Conservation (phyloP, 2,888 invertebrate genomes). For the Agonopterix alstromeriana region DNA sequence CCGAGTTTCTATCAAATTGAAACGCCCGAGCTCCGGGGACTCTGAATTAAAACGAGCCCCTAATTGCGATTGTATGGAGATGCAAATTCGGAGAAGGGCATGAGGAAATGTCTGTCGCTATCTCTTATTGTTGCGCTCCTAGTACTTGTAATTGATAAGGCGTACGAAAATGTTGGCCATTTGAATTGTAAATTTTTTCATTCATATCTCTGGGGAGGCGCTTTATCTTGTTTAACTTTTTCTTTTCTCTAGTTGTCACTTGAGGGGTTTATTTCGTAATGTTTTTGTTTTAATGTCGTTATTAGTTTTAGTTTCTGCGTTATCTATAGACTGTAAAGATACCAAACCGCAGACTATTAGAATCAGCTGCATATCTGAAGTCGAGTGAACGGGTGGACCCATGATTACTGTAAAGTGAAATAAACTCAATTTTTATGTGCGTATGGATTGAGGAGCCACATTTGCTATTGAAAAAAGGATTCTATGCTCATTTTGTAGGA, state of each 20-base stretch:
- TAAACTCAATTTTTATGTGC: too few species aligned
- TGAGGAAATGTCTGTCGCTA: conserved; percentile 36
- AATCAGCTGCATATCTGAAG: too few species aligned
- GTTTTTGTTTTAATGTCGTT: too few species aligned
- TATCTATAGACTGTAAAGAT: too few species aligned
- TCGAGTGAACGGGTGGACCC: too few species aligned
- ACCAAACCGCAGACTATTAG: too few species aligned
- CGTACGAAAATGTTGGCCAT: conserved; percentile 36
- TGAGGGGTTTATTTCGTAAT: not conserved
- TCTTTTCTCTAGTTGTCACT: conserved; percentile 6
- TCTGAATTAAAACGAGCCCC: conserved; percentile 41
- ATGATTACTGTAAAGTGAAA: too few species aligned
- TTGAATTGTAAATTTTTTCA: conserved; percentile 65
- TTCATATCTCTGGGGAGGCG: conserved; percentile 30
- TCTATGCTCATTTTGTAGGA: too few species aligned
- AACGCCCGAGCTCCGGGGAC: conserved; percentile 36
- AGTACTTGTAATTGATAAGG: conserved; percentile 73
- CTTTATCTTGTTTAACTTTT: conserved; percentile 9
- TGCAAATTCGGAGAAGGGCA: conserved; percentile 50
- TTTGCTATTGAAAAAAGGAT: too few species aligned
- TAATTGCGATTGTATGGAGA: conserved; percentile 48
- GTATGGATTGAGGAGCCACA: too few species aligned
- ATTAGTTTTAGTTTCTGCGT: too few species aligned
- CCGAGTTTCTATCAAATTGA: conserved; percentile 47
- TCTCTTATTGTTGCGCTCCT: conserved; percentile 49